Evolutionary conservation across 2,113 vertebrate genomes (phyloP), one percentile per base, ranked within the genome.

Genomic region (Paracyprichromis sp.): DNA sequence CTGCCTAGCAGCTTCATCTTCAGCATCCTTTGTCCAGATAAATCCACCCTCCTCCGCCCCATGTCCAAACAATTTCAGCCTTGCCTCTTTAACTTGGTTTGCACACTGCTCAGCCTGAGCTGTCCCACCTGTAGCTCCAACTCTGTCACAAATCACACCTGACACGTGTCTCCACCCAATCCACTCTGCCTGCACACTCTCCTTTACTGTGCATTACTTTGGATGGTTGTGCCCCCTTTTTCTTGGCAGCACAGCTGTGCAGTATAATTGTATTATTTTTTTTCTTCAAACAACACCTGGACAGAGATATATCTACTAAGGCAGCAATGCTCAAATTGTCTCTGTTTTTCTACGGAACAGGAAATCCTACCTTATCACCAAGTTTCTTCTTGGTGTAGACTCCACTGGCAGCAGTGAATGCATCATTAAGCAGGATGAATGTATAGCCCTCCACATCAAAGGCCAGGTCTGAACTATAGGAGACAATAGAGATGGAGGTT

Each of bases 331-430:
- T 29, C 26, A 36, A 50, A 79, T 29, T 17, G 4, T 76, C 43
- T 47, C 38, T 2, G 9, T 76, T 31, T 76, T 76, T 17, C 53
- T 85, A 45, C 8, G 10, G 16, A 17, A 52, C 38, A 40, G 38
- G 14, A 26, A 81, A 47, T 14, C 8, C 81, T 96, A 98, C 98
- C 97, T 99, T 97, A 36, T 94, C 95, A 85, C 96, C 96, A 1
- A 99, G 96, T 92, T 98, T 99, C 92, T 98, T 96, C 90, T 98
- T 99, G 40, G 96, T 98, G 92, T 98, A 99, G 94, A 99, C 97
- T 13, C 97, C 96, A 85, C 93, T 97, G 31, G 98, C 97, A 1
- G 98, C 98, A 29, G 98, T 98, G 94, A 98, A 98, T 89, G 97
- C 88, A 84, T 99, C 97, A 12, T 98, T 99, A 63, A 99, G 92